Evolutionary conservation across 2,797 vertebrate species (phyloP).

Genomic region (Aeoliscus strigatus): DNA sequence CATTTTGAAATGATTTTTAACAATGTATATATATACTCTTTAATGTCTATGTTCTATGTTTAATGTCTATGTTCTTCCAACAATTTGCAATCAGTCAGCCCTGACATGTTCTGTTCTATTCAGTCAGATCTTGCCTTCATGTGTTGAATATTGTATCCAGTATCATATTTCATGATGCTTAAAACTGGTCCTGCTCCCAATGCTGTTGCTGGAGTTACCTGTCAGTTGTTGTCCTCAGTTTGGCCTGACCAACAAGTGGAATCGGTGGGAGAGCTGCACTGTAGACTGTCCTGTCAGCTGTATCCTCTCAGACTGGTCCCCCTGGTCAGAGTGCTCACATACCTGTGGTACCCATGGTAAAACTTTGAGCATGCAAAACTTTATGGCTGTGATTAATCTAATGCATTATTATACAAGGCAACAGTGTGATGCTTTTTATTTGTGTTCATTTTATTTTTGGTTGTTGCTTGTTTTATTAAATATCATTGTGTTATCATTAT

Average conservation of each 20-base stretch:
- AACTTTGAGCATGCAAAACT: constrained; percentile 21
- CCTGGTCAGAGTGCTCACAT: constrained; percentile 88
- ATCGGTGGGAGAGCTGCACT: constrained; percentile 73
- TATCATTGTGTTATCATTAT: constrained; percentile 29
- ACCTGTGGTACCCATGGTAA: constrained; percentile 87
- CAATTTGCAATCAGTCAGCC: too few species aligned
- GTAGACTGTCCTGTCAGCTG: constrained; percentile 89
- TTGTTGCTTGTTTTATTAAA: too few species aligned
- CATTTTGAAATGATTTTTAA: too few species aligned
- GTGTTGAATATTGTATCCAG: too few species aligned
- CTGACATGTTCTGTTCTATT: too few species aligned
- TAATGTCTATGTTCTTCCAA: too few species aligned
- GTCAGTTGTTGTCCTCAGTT: constrained; percentile 65
- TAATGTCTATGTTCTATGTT: too few species aligned
- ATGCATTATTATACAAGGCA: constrained; percentile 41
- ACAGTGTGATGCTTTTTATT: constrained; percentile 3
- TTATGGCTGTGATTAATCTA: constrained; percentile 37
- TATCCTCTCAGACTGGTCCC: constrained; percentile 85
- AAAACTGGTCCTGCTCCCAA: too few species aligned
- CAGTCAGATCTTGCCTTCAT: too few species aligned
- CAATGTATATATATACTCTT: too few species aligned
- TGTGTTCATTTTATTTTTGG: neutral
- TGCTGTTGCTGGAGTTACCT: too few species aligned
- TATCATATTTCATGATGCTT: too few species aligned
- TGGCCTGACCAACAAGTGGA: constrained; percentile 72